A percentile compares a stretch with the other conserved stretches of the same genome.
Conservation (phyloP, 2,113 vertebrate genomes). For the Vimba vimba region DNA sequence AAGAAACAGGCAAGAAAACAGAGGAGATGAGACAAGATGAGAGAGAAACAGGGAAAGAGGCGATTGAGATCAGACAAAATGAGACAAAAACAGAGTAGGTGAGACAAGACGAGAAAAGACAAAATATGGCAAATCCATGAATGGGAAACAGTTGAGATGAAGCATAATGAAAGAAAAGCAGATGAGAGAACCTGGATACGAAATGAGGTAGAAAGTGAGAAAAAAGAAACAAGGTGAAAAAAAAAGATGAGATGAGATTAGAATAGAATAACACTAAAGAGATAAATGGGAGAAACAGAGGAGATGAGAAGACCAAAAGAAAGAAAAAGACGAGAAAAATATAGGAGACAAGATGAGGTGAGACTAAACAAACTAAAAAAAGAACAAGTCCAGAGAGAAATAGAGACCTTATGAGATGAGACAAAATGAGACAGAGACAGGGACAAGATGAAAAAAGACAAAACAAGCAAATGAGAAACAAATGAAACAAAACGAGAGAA, state of each 20-base stretch:
- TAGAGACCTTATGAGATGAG: not conserved
- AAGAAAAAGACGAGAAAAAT: not conserved
- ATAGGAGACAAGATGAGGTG: not conserved
- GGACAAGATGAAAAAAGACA: not conserved
- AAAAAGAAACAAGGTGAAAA: not conserved
- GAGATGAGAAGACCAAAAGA: not conserved
- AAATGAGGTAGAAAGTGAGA: not conserved
- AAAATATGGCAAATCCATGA: not conserved
- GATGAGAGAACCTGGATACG: not conserved
- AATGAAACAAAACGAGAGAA: not conserved
- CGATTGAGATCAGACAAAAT: not conserved
- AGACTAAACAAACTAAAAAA: not conserved
- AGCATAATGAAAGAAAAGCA: not conserved
- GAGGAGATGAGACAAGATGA: not conserved
- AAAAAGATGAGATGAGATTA: not conserved
- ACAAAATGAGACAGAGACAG: not conserved
- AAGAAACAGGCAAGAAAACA: not conserved
- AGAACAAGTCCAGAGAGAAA: constrained; percentile 7
- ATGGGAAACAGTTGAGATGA: not conserved
- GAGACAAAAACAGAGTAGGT: not conserved
- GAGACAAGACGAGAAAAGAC: not conserved
- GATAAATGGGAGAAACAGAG: not conserved
- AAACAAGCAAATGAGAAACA: not conserved
- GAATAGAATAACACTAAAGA: not conserved
- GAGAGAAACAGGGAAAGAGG: not conserved